Percentiles rank a stretch among this genome's conserved stretches.
Evolutionary conservation across 2,888 invertebrate genomes (phyloP).

Genomic region (Spisula subtruncata): DNA sequence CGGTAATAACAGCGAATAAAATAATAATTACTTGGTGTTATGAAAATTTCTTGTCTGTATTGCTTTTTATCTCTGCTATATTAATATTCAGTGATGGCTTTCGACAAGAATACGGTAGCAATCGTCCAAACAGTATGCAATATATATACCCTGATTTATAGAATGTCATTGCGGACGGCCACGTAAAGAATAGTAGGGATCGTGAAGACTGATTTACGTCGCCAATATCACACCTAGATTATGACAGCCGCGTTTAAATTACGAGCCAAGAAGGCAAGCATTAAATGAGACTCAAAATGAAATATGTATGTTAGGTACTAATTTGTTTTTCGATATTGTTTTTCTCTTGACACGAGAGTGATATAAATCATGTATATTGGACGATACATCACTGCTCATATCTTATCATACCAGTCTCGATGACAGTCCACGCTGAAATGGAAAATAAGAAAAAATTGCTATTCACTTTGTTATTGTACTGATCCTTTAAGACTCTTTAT

Average conservation of each 20-base stretch:
- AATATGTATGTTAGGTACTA: slow-evolving; percentile 69
- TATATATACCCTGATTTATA: slow-evolving; percentile 18
- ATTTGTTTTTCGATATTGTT: slow-evolving; percentile 73
- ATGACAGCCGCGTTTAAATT: slow-evolving; percentile 51
- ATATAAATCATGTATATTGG: slow-evolving; percentile 66
- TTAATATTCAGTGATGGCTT: no score
- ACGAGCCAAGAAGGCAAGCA: slow-evolving; percentile 45
- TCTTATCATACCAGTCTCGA: slow-evolving; percentile 37
- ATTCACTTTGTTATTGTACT: neutral
- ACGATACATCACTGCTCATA: slow-evolving; percentile 63
- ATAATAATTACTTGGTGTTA: no score
- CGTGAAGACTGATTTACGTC: slow-evolving; percentile 47
- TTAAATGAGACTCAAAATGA: slow-evolving; percentile 66
- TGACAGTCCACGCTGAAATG: slow-evolving; percentile 15
- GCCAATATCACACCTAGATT: slow-evolving; percentile 60
- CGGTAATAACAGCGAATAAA: no score
- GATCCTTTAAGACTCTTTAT: neutral
- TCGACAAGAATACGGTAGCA: neutral
- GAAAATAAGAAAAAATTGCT: slow-evolving; percentile 18
- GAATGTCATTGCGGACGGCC: slow-evolving; percentile 4
- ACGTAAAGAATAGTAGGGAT: neutral
- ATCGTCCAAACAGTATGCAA: neutral
- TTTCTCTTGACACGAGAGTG: slow-evolving; percentile 63
- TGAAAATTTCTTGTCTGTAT: no score
- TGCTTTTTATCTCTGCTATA: no score